Evolutionary conservation across 2,113 vertebrate species (phyloP), one percentile per base, ranked within the genome.

Genomic region (Pygoscelis adeliae): DNA sequence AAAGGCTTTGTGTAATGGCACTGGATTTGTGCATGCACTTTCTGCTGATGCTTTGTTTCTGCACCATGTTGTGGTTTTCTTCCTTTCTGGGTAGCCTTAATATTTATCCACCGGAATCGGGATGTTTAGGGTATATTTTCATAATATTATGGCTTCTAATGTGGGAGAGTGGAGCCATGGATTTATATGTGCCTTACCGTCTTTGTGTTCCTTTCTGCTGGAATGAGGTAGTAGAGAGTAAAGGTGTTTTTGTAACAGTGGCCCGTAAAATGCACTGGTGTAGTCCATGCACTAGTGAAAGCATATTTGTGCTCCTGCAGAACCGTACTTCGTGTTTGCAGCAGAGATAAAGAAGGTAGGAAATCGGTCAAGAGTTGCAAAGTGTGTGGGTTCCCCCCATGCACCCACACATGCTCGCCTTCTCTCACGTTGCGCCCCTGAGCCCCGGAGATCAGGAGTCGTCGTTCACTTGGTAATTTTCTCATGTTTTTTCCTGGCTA

Each of bases 101-200:
- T 56, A 47, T 76, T 85, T 52, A 50, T 34, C 11, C 38, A 36
- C 2, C 0, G 0, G 19, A 66, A 32, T 42, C 23, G 3, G n/a
- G 38, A 17, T 89, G 18, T 40, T 81, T 44, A 4, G 46, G 21
- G 13, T 85, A 0, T 81, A 3, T 78, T 92, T 73, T 56, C 12
- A 2, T 76, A 38, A 5, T n/a, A 10, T 5, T 30, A 4, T 3
- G 29, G 26, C 56, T 84, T 73, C 36, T 47, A 5, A 42, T 3
- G 10, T 53, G 47, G 50, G 52, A 8, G 30, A 49, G 56, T 1
- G 5, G 46, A 70, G 82, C 66, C 0, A 0, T 66, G 70, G 59
- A 30, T 79, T 66, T 56, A 4, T 47, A 47, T 2, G 0, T 32
- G 38, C 30, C 15, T 61, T 63, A 0, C 30, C 6, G 1, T 69